A percentile compares a stretch with the other conserved stretches of the same genome.
phyloP scores from a whole-genome alignment of 2,888 invertebrate genomes.

The Luperina nickerlii region DNA sequence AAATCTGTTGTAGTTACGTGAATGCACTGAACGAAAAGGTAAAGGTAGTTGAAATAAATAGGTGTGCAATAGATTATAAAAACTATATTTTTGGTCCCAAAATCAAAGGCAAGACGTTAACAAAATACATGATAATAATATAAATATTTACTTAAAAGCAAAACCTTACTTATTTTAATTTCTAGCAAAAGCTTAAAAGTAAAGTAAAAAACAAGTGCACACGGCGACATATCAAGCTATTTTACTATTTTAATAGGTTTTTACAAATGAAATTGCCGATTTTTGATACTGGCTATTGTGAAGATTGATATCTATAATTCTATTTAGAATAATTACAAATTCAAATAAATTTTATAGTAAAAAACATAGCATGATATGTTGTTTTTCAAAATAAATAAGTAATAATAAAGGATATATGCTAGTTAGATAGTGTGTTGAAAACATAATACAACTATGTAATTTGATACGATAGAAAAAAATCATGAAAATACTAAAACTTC shows the following conservation, averaged over 20 bases:
- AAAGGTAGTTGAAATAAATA: neutral
- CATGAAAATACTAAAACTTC: too few species aligned
- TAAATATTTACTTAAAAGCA: conserved; percentile 2
- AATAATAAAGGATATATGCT: too few species aligned
- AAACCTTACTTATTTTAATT: conserved; percentile 11
- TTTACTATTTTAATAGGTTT: neutral
- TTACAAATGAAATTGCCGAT: too few species aligned
- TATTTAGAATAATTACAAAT: too few species aligned
- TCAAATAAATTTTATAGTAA: too few species aligned
- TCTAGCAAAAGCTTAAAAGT: conserved; percentile 26
- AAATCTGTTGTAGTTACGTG: neutral
- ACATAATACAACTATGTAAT: too few species aligned
- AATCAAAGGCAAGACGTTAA: conserved; percentile 37
- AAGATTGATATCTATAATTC: too few species aligned
- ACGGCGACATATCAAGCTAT: neutral
- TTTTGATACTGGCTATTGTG: too few species aligned
- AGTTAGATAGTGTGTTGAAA: too few species aligned
- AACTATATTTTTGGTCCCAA: conserved; percentile 55
- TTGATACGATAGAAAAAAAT: too few species aligned
- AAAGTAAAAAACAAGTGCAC: conserved; percentile 12
- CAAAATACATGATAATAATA: conserved; percentile 6
- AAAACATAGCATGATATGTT: too few species aligned
- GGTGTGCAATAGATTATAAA: conserved; percentile 6
- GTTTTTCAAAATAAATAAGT: too few species aligned
- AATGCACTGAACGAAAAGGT: neutral